phyloP scores from a whole-genome alignment of 2,113 vertebrate genomes.

The Gopherus flavomarginatus region DNA sequence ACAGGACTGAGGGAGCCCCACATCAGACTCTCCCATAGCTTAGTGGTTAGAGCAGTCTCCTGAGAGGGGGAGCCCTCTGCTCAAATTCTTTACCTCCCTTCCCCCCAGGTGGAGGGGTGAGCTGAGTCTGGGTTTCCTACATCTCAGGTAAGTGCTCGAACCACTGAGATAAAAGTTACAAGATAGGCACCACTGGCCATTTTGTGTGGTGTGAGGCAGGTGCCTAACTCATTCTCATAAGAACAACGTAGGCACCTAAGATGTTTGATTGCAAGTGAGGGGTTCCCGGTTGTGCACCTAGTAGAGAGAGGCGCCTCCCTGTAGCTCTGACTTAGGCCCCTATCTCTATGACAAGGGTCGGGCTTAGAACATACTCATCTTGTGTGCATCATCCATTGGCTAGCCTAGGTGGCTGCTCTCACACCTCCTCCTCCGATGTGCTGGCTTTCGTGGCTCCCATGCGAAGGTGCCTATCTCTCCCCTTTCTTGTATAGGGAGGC shows the following conservation, averaged over 20 bases:
- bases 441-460: too few species aligned
- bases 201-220: background rate
- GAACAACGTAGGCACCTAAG: background rate
- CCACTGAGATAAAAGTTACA: background rate
- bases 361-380: background rate
- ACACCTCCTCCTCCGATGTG: too few species aligned
- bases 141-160: background rate
- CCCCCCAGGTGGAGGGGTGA: background rate
- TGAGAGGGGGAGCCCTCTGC: too few species aligned
- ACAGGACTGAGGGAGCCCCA: too few species aligned
- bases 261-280: background rate
- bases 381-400: background rate
- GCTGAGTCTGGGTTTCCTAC: background rate
- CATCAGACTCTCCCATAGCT: too few species aligned
- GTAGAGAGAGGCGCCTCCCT: background rate
- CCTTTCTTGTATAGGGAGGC: too few species aligned
- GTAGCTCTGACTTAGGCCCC: background rate
- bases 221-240: background rate
- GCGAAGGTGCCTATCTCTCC: too few species aligned
- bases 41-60: too few species aligned
- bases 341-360: background rate
- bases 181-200: background rate
- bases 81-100: too few species aligned
- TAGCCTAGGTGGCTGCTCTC: too few species aligned
- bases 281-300: background rate